phyloP scores from a whole-genome alignment of 1,140 invertebrate species.

The Lutraria rhynchaena region DNA sequence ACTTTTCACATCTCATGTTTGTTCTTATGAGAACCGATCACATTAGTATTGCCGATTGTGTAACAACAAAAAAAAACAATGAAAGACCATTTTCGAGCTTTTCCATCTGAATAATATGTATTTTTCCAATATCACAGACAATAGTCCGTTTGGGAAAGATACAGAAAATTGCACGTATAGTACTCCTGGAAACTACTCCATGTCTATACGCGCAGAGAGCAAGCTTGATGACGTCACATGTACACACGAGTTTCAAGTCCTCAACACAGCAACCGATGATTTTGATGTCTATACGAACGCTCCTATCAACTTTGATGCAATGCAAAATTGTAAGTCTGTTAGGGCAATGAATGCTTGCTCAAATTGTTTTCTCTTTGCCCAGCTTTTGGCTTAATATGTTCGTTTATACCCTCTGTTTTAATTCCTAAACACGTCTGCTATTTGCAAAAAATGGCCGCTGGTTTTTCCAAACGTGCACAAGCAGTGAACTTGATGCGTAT shows the following conservation, averaged over 20 bases:
- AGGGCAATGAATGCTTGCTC: background rate
- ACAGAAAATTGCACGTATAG: slow-evolving; percentile 64
- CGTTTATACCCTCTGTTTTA: background rate
- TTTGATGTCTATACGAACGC: slow-evolving; percentile 46
- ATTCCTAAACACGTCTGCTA: background rate
- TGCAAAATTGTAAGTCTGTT: slow-evolving; percentile 40
- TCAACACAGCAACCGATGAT: slow-evolving; percentile 64
- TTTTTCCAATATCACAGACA: background rate
- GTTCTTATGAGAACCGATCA: no score
- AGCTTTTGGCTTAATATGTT: no score
- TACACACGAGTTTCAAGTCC: slow-evolving; percentile 64
- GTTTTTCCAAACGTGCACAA: background rate
- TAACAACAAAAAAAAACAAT: no score
- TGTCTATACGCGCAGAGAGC: slow-evolving; percentile 68
- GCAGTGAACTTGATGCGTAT: background rate
- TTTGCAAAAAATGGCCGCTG: background rate
- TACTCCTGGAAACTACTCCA: slow-evolving; percentile 51
- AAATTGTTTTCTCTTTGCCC: no score
- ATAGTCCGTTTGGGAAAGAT: slow-evolving; percentile 69
- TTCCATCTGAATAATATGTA: background rate
- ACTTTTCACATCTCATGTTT: no score
- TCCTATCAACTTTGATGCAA: slow-evolving; percentile 8
- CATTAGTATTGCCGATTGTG: no score
- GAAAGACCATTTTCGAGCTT: no score
- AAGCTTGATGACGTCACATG: slow-evolving; percentile 61